Evolutionary conservation across 2,113 vertebrate genomes (phyloP).

Genomic region (Hyaena hyaena): DNA sequence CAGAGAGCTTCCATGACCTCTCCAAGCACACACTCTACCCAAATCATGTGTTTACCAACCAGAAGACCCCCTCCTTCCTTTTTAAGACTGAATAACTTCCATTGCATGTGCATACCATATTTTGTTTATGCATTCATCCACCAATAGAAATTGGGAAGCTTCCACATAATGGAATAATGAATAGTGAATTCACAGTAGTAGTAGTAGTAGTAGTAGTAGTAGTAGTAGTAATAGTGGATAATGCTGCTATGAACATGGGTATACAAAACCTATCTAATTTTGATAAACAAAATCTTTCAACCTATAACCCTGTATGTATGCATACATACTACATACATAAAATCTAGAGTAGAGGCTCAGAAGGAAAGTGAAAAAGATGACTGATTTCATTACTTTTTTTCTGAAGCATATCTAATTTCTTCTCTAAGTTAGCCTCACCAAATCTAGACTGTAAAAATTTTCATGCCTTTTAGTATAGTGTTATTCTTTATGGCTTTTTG

Average conservation of each 20-base stretch:
- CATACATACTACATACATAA: neutral
- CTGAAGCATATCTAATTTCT: conserved; percentile 12
- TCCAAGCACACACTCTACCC: neutral
- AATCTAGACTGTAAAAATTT: neutral
- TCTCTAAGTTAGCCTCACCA: neutral
- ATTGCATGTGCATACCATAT: neutral
- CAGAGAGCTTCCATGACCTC: neutral
- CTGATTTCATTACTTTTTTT: neutral
- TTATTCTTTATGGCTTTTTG: neutral
- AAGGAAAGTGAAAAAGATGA: neutral
- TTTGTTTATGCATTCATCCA: neutral
- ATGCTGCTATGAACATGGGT: neutral
- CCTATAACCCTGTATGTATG: neutral
- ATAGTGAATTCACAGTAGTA: neutral
- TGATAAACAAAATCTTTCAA: neutral
- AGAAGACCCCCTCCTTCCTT: neutral
- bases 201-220: neutral
- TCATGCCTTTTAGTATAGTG: neutral
- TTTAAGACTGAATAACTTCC: neutral
- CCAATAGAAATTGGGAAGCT: neutral
- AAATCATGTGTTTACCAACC: neutral
- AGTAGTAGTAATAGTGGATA: neutral
- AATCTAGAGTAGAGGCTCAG: neutral
- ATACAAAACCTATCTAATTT: neutral
- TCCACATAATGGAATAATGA: neutral